A percentile compares a stretch with the other conserved stretches of the same genome.
These are phyloP conservation scores for Strigamia transsilvanica DNA, from an alignment of 2,888 invertebrate species.

Conservation along the genomic window DNA sequence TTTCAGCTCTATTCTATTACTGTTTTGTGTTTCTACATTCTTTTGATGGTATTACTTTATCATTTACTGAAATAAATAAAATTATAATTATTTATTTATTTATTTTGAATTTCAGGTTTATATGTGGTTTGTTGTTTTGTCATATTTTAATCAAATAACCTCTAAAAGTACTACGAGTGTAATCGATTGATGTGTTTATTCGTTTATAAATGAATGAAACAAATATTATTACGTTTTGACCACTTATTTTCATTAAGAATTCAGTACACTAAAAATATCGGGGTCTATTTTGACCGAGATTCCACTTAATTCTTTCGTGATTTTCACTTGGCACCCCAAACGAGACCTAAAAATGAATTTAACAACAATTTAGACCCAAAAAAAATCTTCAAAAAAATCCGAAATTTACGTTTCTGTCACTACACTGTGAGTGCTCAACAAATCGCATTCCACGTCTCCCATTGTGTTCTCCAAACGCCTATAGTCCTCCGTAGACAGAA, in stretches of 20 bases:
- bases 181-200: neutral
- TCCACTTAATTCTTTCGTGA: neutral
- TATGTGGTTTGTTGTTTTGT: neutral
- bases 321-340: neutral
- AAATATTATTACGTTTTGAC: no score
- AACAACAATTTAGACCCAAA: neutral
- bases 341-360: neutral
- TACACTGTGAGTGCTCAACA: neutral
- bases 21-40: neutral
- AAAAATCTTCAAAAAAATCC: neutral
- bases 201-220: neutral
- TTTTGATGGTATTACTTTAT: neutral
- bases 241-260: no score
- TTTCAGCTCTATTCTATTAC: neutral
- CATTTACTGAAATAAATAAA: neutral
- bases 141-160: neutral
- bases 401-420: neutral
- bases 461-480: neutral
- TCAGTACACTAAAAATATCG: neutral
- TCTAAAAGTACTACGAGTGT: neutral
- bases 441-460: neutral
- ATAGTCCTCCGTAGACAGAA: neutral
- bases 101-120: neutral
- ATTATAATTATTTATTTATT: neutral
- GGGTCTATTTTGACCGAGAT: neutral